A percentile compares a stretch with the other conserved stretches of the same genome.
Evolutionary conservation across 1,140 invertebrate species (phyloP).

Genomic region (Brachionus paranguensis): DNA sequence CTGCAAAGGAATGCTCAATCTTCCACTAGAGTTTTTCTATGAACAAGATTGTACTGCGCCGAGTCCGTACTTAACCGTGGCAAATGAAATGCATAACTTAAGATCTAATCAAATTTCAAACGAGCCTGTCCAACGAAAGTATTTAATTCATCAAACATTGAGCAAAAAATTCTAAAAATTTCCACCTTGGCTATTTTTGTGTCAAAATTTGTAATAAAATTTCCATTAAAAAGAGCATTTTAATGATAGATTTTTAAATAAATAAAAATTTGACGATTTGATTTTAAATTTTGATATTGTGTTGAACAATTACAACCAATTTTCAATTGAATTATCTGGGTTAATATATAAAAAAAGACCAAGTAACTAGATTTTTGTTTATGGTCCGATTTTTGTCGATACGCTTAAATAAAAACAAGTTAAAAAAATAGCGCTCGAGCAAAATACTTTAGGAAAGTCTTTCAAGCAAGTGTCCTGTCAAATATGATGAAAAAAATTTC

Average conservation of each 20-base stretch:
- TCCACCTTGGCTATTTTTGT: background rate
- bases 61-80: background rate
- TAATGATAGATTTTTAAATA: background rate
- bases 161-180: background rate
- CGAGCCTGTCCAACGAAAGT: conserved; percentile 19
- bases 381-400: background rate
- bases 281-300: background rate
- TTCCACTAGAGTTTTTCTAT: conserved; percentile 45
- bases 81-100: background rate
- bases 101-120: background rate
- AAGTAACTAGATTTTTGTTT: background rate
- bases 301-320: background rate
- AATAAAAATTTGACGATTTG: background rate
- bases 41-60: conserved; percentile 42
- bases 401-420: background rate
- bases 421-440: background rate
- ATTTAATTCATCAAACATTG: conserved; percentile 15
- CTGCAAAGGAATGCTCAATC: conserved; percentile 44
- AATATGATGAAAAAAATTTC: background rate
- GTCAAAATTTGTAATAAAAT: background rate
- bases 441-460: background rate
- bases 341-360: background rate
- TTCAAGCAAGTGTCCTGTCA: background rate
- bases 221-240: background rate
- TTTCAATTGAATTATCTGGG: background rate